A percentile compares a stretch with the other conserved stretches of the same genome.
Evolutionary conservation across 2,113 vertebrate species (phyloP).

Genomic region (Epinephelus moara): DNA sequence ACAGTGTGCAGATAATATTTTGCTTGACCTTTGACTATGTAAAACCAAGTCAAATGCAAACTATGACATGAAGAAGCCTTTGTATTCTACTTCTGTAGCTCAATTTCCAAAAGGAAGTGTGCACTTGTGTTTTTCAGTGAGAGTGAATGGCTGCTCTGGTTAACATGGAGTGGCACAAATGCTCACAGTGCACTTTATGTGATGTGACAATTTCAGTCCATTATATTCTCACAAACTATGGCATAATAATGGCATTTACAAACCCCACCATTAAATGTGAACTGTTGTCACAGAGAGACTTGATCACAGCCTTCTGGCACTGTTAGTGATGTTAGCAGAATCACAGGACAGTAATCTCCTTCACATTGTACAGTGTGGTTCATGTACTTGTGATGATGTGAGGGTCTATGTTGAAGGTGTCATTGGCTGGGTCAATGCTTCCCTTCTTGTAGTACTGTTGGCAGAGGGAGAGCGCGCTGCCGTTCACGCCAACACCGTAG

Average conservation of each 20-base stretch:
- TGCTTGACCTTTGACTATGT: neutral
- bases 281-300: constrained; percentile 5
- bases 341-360: neutral
- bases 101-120: neutral
- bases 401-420: constrained; percentile 95
- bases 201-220: neutral
- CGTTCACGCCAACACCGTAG: constrained; percentile 79
- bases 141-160: neutral
- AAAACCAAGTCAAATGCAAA: neutral
- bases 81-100: too few species aligned
- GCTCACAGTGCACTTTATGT: neutral
- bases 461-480: constrained; percentile 89
- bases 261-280: neutral
- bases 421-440: constrained; percentile 92
- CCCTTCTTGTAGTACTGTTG: constrained; percentile 92
- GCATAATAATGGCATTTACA: neutral
- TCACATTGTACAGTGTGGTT: neutral
- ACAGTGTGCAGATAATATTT: neutral
- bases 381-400: constrained; percentile 85
- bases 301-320: neutral
- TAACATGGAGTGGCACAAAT: neutral
- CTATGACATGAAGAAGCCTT: neutral
- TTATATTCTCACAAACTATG: neutral
- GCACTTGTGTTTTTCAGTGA: neutral
- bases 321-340: neutral